phyloP scores from a whole-genome alignment of 1,140 invertebrate genomes.

The Brachionus sp. region DNA sequence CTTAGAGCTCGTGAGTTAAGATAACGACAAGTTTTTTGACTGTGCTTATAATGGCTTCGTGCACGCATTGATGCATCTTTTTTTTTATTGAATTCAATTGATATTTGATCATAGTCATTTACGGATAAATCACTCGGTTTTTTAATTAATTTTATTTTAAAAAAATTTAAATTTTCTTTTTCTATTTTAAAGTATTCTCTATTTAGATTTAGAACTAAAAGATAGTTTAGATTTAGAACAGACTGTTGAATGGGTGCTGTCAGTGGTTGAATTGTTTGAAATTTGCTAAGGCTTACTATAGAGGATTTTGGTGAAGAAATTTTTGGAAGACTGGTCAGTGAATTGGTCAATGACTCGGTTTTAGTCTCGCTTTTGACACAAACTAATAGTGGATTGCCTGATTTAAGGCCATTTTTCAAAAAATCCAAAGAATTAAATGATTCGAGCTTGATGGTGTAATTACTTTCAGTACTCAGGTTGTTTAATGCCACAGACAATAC shows the following conservation, averaged over 20 bases:
- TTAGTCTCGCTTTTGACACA: not conserved
- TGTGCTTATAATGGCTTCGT: not conserved
- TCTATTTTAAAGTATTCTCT: not conserved
- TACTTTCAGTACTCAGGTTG: not conserved
- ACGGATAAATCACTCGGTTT: not conserved
- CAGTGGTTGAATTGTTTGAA: not conserved
- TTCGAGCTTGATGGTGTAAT: conserved; percentile 1
- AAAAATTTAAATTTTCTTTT: conserved; percentile 39
- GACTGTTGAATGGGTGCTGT: not conserved
- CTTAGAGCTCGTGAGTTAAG: not conserved
- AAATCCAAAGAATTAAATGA: not conserved
- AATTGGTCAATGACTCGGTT: not conserved
- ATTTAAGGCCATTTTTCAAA: conserved; percentile 29
- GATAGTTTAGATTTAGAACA: not conserved
- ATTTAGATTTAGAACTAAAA: conserved; percentile 7
- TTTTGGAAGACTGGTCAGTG: not conserved
- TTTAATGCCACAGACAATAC: not conserved
- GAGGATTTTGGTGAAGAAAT: conserved; percentile 8
- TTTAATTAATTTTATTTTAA: not conserved
- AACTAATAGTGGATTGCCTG: not conserved
- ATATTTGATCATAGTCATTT: not conserved
- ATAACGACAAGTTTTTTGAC: not conserved
- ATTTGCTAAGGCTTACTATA: not conserved
- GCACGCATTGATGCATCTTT: not conserved
- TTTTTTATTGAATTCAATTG: not conserved